These are phyloP conservation scores for Eupithecia abbreviata DNA, from an alignment of 2,888 invertebrate species.

Conservation along the genomic window DNA sequence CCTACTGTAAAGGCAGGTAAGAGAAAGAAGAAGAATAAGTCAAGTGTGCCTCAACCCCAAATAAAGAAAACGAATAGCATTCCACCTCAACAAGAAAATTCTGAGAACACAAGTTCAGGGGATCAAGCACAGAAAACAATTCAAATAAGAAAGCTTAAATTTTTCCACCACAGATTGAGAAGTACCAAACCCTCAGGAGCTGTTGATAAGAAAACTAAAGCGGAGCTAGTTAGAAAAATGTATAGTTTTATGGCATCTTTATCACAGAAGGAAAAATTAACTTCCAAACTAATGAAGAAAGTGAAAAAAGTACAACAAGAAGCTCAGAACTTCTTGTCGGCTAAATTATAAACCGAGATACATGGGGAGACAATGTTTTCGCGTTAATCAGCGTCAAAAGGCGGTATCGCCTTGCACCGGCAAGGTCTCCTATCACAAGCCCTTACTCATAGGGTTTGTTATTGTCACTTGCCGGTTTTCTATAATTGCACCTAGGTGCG, in stretches of 20 bases:
- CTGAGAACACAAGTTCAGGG: conserved; percentile 33
- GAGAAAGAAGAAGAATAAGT: conserved; percentile 53
- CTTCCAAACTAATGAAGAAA: conserved; percentile 63
- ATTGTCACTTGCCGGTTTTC: conserved; percentile 66
- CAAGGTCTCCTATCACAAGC: conserved; percentile 48
- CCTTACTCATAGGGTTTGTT: conserved; percentile 51
- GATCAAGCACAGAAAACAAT: conserved; percentile 31
- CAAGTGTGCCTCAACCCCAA: conserved; percentile 50
- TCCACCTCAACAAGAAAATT: conserved; percentile 47
- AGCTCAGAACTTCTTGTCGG: conserved; percentile 66
- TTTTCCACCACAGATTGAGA: conserved; percentile 56
- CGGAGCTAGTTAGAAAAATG: conserved; percentile 56
- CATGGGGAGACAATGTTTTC: conserved; percentile 46
- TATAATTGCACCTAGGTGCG: conserved; percentile 72
- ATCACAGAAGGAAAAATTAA: conserved; percentile 50
- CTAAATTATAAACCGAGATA: conserved; percentile 60
- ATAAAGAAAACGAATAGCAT: conserved; percentile 48
- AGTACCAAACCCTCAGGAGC: conserved; percentile 51
- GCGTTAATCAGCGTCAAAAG: conserved; percentile 50
- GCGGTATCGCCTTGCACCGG: conserved; percentile 49
- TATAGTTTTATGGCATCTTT: conserved; percentile 56
- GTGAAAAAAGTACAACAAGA: conserved; percentile 63
- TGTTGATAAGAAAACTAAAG: conserved; percentile 56
- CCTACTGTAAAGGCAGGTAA: conserved; percentile 40
- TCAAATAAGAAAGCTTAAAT: conserved; percentile 52